These are phyloP conservation scores for Mus spretus DNA, from an alignment of 2,797 vertebrate genomes.

Conservation along the genomic window DNA sequence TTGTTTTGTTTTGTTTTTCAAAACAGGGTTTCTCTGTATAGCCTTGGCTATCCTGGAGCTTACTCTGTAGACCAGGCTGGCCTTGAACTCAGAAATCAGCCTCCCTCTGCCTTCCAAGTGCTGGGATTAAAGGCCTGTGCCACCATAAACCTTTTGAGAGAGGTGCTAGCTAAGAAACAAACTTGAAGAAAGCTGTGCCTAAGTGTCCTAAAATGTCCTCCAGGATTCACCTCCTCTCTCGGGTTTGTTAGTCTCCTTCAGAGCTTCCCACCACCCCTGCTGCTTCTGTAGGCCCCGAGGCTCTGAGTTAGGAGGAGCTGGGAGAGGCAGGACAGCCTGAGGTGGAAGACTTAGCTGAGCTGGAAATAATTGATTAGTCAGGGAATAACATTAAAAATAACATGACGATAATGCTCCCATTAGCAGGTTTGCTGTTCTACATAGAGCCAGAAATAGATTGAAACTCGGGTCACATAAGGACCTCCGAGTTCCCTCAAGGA, in stretches of 20 bases:
- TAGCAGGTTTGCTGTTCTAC: constrained; percentile 69
- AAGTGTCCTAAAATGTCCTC: neutral
- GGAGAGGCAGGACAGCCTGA: constrained; percentile 36
- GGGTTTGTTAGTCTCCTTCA: neutral
- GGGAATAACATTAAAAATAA: constrained; percentile 80
- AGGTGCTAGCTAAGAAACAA: constrained; percentile 24
- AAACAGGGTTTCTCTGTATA: no score
- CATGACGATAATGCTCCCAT: constrained; percentile 70
- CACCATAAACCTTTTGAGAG: constrained; percentile 10
- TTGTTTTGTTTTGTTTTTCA: no score
- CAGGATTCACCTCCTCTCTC: neutral
- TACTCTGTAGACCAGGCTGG: no score
- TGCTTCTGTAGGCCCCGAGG: neutral
- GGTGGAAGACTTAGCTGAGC: constrained; percentile 66
- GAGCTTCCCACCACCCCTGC: neutral
- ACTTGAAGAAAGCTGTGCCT: constrained; percentile 35
- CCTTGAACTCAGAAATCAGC: no score
- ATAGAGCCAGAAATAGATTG: constrained; percentile 77
- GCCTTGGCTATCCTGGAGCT: no score
- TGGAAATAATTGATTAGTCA: constrained; percentile 81
- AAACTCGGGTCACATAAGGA: constrained; percentile 74
- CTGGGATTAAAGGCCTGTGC: no score
- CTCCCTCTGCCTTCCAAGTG: no score
- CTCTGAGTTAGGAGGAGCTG: neutral
- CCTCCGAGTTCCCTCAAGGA: constrained; percentile 72